Conservation (phyloP, 2,113 vertebrate species). For the Brachyhypopomus gauderio region DNA sequence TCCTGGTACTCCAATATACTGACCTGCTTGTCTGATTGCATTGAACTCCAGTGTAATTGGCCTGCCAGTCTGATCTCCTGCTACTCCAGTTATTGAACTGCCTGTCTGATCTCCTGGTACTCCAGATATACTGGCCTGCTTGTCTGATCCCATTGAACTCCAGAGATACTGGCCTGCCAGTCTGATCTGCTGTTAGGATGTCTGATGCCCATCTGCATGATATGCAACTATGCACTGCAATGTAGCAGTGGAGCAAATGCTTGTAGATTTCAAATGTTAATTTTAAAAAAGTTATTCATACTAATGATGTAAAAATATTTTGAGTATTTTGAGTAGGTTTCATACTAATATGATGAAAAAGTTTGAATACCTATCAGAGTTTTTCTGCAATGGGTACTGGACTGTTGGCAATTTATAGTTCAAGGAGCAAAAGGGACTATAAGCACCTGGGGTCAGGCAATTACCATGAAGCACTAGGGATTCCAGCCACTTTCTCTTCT, state of each 20-base stretch:
- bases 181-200: neutral
- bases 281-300: neutral
- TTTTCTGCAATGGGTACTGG: neutral
- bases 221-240: neutral
- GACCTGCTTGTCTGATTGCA: no score
- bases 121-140: neutral
- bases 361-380: neutral
- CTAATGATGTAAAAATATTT: no score
- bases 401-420: neutral
- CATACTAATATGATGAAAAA: neutral
- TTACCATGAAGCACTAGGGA: neutral
- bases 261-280: no score
- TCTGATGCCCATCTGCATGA: neutral
- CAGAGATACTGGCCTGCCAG: no score
- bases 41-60: neutral
- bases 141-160: neutral
- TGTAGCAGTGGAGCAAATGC: neutral
- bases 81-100: neutral
- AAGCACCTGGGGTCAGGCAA: neutral
- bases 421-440: neutral
- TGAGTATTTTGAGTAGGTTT: no score
- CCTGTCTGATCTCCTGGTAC: conserved; percentile 4
- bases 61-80: neutral
- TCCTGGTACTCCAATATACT: neutral
- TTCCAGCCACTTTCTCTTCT: neutral